Evolutionary conservation across 2,797 vertebrate species (phyloP).

Genomic region (Tragopan temminckii): DNA sequence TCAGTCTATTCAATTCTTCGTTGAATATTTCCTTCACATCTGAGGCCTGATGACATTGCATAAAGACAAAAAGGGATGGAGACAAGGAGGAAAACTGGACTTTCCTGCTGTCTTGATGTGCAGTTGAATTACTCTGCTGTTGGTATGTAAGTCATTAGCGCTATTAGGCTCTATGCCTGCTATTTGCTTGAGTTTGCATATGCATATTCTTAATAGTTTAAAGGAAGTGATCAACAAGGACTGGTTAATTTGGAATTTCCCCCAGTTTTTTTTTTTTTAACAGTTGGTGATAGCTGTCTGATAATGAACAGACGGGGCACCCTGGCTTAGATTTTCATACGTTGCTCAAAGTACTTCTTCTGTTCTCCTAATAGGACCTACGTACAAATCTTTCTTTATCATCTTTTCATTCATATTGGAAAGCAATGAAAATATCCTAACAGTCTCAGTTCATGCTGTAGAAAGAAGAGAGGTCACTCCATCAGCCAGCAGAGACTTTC

Average conservation of each 20-base stretch:
- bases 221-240: background rate
- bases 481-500: background rate
- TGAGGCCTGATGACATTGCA: background rate
- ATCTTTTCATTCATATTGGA: background rate
- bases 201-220: background rate
- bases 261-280: background rate
- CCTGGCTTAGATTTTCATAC: background rate
- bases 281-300: background rate
- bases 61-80: background rate
- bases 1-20: background rate
- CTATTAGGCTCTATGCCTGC: background rate
- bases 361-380: background rate
- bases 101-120: background rate
- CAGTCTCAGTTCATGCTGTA: background rate
- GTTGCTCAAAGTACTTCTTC: background rate
- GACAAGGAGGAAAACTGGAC: background rate
- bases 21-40: background rate
- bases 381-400: background rate
- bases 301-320: background rate
- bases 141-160: background rate
- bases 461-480: background rate
- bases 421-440: background rate
- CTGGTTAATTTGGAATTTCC: background rate
- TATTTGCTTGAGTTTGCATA: background rate
- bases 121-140: background rate